Percentiles rank a stretch among this genome's conserved stretches.
Conservation (phyloP, 1,140 invertebrate genomes). For the Yoshiicerus persimilis region DNA sequence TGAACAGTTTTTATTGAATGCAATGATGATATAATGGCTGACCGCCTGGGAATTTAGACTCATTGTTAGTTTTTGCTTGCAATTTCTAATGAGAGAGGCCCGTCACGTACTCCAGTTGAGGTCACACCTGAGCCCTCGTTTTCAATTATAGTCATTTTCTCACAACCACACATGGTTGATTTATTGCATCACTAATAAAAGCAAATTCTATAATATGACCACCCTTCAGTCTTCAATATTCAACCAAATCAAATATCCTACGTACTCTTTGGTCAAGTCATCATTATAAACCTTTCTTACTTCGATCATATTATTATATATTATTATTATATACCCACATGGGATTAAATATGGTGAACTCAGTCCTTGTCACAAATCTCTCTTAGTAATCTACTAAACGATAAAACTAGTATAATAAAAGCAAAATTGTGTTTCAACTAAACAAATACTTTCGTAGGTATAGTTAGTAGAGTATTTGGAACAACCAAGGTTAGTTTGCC, state of each 20-base stretch:
- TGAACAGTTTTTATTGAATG: not conserved
- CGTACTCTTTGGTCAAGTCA: not conserved
- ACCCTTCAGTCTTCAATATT: too few relatives aligned
- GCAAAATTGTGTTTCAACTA: not conserved
- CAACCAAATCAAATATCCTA: not conserved
- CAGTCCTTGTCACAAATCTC: not conserved
- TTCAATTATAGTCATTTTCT: slow-evolving; percentile 29
- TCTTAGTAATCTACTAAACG: not conserved
- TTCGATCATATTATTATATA: too few relatives aligned
- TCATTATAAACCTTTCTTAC: too few relatives aligned
- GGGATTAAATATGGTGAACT: not conserved
- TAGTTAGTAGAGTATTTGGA: not conserved
- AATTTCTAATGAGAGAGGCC: slow-evolving; percentile 1
- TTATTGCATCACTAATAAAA: slow-evolving; percentile 25
- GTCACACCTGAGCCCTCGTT: slow-evolving; percentile 15
- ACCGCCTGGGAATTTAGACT: slow-evolving; percentile 1
- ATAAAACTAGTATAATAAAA: not conserved
- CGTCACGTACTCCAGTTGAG: not conserved
- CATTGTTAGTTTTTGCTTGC: not conserved
- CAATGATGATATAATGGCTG: not conserved
- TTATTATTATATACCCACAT: not conserved
- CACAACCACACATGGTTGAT: slow-evolving; percentile 1
- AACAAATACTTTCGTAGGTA: not conserved
- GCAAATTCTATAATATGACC: not conserved
- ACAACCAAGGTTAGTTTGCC: not conserved